phyloP scores from a whole-genome alignment of 2,888 invertebrate genomes.

The Doris montereyensis region DNA sequence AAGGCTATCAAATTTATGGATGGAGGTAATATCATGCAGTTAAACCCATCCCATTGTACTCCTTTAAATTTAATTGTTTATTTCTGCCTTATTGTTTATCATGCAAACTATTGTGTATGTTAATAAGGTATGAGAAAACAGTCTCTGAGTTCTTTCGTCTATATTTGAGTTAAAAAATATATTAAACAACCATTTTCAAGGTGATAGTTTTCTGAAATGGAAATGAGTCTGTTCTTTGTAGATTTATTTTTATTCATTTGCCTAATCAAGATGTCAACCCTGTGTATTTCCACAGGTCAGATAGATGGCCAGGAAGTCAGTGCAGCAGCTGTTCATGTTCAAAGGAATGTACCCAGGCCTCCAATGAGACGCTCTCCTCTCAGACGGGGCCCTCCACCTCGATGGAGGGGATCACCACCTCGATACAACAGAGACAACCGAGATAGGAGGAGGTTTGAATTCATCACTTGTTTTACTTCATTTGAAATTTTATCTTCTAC shows the following conservation, averaged over 20 bases:
- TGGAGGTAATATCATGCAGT: conserved; percentile 81
- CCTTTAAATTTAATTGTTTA: not conserved
- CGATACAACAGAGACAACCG: conserved; percentile 58
- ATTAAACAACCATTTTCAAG: too few species aligned
- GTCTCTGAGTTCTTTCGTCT: too few species aligned
- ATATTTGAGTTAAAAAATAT: too few species aligned
- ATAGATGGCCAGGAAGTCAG: conserved; percentile 97
- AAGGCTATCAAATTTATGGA: conserved; percentile 99
- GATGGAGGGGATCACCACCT: conserved; percentile 65
- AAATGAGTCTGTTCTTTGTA: too few species aligned
- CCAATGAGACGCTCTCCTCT: conserved; percentile 65
- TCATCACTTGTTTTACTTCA: not conserved
- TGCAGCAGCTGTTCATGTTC: conserved; percentile 90
- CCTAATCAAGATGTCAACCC: too few species aligned
- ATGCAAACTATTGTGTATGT: not conserved
- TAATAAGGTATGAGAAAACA: too few species aligned
- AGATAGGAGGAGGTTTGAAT: conserved; percentile 66
- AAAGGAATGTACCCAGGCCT: conserved; percentile 64
- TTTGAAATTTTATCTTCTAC: not conserved
- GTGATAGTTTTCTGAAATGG: too few species aligned
- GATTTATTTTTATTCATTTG: too few species aligned
- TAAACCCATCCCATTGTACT: not conserved
- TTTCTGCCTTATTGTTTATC: not conserved
- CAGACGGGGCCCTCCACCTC: conserved; percentile 58
- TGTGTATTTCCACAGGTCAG: conserved; percentile 78